These are phyloP conservation scores for Drosophila nigrodunni DNA, from an alignment of 1,140 invertebrate genomes.

Conservation along the genomic window DNA sequence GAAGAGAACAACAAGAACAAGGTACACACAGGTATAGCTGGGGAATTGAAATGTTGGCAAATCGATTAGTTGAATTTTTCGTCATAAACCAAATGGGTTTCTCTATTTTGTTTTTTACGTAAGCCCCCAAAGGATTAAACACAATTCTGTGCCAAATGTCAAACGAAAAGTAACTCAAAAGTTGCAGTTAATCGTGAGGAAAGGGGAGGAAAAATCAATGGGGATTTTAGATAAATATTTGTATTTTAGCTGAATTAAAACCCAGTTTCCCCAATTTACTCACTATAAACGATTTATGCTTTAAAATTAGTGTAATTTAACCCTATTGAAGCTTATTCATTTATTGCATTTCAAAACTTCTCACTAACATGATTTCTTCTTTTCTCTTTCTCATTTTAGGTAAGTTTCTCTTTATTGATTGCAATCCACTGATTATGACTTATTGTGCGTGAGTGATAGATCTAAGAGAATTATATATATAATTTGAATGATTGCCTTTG, in stretches of 20 bases:
- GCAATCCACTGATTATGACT: constrained; percentile 1
- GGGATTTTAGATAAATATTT: too few relatives aligned
- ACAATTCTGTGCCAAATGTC: not conserved
- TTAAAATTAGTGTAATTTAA: not conserved
- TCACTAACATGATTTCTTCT: constrained; percentile 10
- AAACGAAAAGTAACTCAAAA: not conserved
- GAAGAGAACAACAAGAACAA: not conserved
- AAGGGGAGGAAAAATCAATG: not conserved
- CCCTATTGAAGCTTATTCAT: too few relatives aligned
- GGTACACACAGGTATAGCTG: not conserved
- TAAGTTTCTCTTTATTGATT: constrained; percentile 52
- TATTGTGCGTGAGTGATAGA: constrained; percentile 62
- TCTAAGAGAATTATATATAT: constrained; percentile 41
- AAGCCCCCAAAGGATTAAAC: not conserved
- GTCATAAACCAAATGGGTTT: not conserved
- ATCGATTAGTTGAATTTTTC: constrained; percentile 15
- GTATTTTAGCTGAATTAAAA: too few relatives aligned
- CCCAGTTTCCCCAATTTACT: too few relatives aligned
- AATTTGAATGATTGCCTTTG: not conserved
- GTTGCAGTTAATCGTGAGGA: not conserved
- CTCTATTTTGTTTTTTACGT: not conserved
- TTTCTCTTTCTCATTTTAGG: constrained; percentile 57
- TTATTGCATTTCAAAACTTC: not conserved
- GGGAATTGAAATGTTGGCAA: constrained; percentile 10
- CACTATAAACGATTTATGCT: not conserved